Conservation (phyloP, 2,113 vertebrate genomes). For the Chrysochloris asiatica region DNA sequence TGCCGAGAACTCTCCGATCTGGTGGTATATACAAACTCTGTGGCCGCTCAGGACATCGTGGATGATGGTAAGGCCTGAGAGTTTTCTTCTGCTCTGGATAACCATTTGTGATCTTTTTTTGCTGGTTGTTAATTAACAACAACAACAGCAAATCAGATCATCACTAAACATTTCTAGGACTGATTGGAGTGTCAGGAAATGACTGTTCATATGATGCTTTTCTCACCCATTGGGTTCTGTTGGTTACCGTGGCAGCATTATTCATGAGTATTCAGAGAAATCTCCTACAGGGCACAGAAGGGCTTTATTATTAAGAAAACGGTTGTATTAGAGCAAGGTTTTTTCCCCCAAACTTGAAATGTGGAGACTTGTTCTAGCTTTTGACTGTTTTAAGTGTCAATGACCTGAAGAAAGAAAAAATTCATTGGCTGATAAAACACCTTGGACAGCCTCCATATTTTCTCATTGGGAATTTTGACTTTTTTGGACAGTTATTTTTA, state of each 20-base stretch:
- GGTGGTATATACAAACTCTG: slow-evolving; percentile 96
- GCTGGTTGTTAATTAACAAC: neutral
- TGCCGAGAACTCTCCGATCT: slow-evolving; percentile 96
- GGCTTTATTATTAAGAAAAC: neutral
- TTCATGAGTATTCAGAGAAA: neutral
- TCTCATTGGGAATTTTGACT: slow-evolving; percentile 15
- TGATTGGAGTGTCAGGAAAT: neutral
- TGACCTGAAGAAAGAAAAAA: slow-evolving; percentile 1
- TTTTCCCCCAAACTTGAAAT: neutral
- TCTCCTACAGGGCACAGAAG: neutral
- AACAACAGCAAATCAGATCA: neutral
- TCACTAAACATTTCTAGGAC: neutral
- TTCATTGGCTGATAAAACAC: neutral
- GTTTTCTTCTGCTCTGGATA: neutral
- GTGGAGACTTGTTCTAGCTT: neutral
- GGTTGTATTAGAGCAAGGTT: neutral
- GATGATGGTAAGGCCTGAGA: slow-evolving; percentile 90
- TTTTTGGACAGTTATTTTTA: slow-evolving; percentile 4
- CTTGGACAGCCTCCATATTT: neutral
- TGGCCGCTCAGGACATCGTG: slow-evolving; percentile 94
- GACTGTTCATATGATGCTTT: neutral
- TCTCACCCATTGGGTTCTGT: neutral
- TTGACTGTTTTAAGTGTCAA: neutral
- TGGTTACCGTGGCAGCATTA: neutral
- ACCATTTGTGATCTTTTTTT: neutral